Percentiles rank a stretch among this genome's conserved stretches.
Conservation (phyloP, 2,113 vertebrate species). For the Etia nguti region DNA sequence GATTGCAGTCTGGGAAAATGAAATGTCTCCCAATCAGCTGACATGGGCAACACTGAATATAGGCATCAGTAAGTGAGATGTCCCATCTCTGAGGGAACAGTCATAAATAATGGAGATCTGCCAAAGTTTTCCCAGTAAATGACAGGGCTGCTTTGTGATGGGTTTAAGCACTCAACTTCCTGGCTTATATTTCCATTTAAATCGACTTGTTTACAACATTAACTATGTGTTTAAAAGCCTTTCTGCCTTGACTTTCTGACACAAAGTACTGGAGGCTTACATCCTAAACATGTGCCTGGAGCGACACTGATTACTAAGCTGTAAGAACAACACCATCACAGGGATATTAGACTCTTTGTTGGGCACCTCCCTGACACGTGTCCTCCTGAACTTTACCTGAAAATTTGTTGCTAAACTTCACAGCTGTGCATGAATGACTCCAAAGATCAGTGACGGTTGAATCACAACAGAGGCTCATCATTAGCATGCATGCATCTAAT, state of each 20-base stretch:
- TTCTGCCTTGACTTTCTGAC: not conserved
- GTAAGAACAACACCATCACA: not conserved
- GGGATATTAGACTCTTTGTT: not conserved
- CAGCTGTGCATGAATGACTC: not conserved
- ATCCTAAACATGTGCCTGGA: not conserved
- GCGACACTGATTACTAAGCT: not conserved
- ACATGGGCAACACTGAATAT: not conserved
- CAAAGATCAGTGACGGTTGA: not conserved
- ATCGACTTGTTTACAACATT: not conserved
- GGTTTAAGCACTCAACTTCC: not conserved
- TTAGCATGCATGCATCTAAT: not conserved
- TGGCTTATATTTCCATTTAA: not conserved
- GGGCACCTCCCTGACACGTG: not conserved
- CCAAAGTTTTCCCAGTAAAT: not conserved
- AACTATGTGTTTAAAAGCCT: not conserved
- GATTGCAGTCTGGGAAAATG: not conserved
- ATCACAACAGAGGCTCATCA: not conserved
- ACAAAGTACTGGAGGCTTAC: not conserved
- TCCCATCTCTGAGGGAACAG: not conserved
- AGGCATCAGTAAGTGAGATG: not conserved
- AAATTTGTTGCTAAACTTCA: not conserved
- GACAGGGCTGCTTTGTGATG: not conserved
- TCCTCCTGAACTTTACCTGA: not conserved
- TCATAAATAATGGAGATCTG: not conserved
- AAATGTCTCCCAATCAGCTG: not conserved